Evolutionary conservation across 2,888 invertebrate genomes (phyloP).

Genomic region (Lagria hirta): DNA sequence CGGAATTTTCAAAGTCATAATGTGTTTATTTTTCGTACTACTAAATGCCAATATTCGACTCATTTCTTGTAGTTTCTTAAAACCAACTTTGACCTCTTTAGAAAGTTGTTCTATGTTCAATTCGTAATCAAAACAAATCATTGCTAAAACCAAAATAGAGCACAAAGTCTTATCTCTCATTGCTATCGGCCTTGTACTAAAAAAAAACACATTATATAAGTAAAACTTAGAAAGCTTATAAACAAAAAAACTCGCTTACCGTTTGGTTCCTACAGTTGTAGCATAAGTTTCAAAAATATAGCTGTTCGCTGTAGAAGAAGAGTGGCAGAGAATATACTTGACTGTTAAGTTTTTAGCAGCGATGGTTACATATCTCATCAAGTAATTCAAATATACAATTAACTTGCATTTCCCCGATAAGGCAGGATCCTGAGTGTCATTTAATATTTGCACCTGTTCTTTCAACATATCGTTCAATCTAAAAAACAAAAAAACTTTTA

Average conservation of each 20-base stretch:
- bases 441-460: slow-evolving; percentile 33
- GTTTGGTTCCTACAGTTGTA: slow-evolving; percentile 29
- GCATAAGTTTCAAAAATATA: slow-evolving; percentile 46
- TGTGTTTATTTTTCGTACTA: slow-evolving; percentile 33
- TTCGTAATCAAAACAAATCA: slow-evolving; percentile 44
- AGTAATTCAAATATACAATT: slow-evolving; percentile 46
- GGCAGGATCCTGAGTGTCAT: slow-evolving; percentile 23
- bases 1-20: slow-evolving; percentile 42
- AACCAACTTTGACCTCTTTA: slow-evolving; percentile 43
- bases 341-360: slow-evolving; percentile 40
- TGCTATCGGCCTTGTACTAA: slow-evolving; percentile 44
- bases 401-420: slow-evolving; percentile 40
- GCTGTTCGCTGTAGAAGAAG: slow-evolving; percentile 40
- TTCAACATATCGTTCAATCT: slow-evolving; percentile 36
- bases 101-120: slow-evolving; percentile 42
- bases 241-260: slow-evolving; percentile 33
- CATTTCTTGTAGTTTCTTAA: slow-evolving; percentile 47
- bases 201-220: too few species aligned
- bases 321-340: slow-evolving; percentile 41
- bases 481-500: slow-evolving; percentile 25
- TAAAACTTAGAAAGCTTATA: slow-evolving; percentile 3
- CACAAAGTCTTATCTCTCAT: slow-evolving; percentile 50
- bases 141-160: slow-evolving; percentile 46
- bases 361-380: slow-evolving; percentile 42
- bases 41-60: slow-evolving; percentile 45